phyloP scores from a whole-genome alignment of 2,888 invertebrate species.

The Drosophila stalkeri region DNA sequence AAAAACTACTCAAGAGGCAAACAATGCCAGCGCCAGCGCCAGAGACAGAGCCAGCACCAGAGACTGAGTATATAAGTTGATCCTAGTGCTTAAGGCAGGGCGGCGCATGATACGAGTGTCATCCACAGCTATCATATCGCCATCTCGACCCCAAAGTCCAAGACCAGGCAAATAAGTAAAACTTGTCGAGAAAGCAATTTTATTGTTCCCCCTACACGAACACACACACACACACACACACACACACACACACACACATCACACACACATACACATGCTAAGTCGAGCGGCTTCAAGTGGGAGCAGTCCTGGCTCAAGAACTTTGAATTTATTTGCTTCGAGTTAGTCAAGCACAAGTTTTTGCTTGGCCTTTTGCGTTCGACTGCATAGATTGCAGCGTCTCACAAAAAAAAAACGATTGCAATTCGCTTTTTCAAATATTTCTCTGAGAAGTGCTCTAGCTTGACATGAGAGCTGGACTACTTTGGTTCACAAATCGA shows the following conservation, averaged over 20 bases:
- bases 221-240: neutral
- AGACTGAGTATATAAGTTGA: conserved; percentile 60
- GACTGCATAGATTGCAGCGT: conserved; percentile 28
- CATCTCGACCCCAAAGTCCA: conserved; percentile 42
- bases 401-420: conserved; percentile 35
- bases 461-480: conserved; percentile 6
- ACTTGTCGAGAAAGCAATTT: conserved; percentile 74
- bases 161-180: conserved; percentile 61
- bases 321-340: conserved; percentile 71
- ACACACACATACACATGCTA: conserved; percentile 16
- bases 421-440: conserved; percentile 14
- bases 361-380: conserved; percentile 35
- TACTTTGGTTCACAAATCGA: conserved; percentile 30
- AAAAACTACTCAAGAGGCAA: conserved; percentile 15
- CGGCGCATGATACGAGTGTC: conserved; percentile 63
- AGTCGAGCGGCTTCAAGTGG: conserved; percentile 31
- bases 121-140: conserved; percentile 71
- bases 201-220: conserved; percentile 55
- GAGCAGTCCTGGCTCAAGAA: conserved; percentile 48
- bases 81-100: conserved; percentile 67
- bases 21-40: conserved; percentile 30
- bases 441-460: neutral
- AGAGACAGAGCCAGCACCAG: neutral
- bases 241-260: conserved; percentile 4
- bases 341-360: conserved; percentile 51